Conservation (phyloP, 2,888 invertebrate species). For the Furcula furcula region DNA sequence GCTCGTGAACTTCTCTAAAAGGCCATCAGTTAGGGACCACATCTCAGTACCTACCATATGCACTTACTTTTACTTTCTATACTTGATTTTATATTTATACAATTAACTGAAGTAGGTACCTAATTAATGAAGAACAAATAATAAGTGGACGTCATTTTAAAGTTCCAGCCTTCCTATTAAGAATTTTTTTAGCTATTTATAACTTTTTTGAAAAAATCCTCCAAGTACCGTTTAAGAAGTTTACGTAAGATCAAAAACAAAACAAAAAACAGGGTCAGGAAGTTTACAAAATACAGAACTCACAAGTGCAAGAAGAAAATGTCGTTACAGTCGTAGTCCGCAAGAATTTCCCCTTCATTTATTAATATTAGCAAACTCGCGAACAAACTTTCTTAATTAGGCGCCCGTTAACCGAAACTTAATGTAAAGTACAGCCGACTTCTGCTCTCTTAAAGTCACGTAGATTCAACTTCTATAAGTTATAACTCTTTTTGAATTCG, state of each 20-base stretch:
- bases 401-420: conserved; percentile 62
- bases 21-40: no score
- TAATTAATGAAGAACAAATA: no score
- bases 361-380: conserved; percentile 61
- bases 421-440: conserved; percentile 60
- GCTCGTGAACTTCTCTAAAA: no score
- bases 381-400: conserved; percentile 62
- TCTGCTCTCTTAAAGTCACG: conserved; percentile 61
- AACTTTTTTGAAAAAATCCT: no score
- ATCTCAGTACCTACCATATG: no score
- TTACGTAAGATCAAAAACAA: conserved; percentile 14
- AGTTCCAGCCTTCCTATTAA: no score
- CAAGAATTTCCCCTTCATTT: conserved; percentile 55
- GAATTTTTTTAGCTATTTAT: no score
- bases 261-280: conserved; percentile 27
- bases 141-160: no score
- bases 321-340: conserved; percentile 42
- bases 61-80: no score
- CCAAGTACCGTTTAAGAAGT: background rate
- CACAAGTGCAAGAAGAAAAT: conserved; percentile 43
- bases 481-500: conserved; percentile 43
- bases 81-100: no score
- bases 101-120: no score
- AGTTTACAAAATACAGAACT: conserved; percentile 38
- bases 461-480: conserved; percentile 50